Conservation (phyloP, 2,888 invertebrate genomes). For the Antitype chi region DNA sequence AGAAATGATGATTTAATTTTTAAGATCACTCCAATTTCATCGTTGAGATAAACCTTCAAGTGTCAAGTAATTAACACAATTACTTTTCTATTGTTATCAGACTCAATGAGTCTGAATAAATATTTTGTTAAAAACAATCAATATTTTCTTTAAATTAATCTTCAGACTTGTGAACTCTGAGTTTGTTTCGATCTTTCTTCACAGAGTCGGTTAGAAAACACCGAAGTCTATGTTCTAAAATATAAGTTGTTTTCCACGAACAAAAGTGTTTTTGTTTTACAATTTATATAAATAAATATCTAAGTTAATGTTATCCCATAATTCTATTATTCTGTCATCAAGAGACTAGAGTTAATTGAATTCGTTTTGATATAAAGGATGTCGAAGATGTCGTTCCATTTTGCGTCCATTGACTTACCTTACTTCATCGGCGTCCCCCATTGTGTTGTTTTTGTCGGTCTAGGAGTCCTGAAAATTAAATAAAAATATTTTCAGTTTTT, state of each 20-base stretch:
- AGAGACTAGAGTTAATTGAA: neutral
- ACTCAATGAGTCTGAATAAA: too few relatives aligned
- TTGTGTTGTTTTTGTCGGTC: constrained; percentile 91
- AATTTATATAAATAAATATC: neutral
- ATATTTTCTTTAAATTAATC: neutral
- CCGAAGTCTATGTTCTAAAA: neutral
- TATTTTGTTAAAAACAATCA: neutral
- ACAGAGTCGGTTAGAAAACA: neutral
- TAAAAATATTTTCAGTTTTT: neutral
- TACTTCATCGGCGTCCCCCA: constrained; percentile 98
- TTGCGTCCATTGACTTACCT: constrained; percentile 92
- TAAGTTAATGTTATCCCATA: neutral
- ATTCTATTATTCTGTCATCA: neutral
- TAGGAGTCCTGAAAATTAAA: constrained; percentile 90
- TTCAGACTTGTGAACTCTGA: neutral
- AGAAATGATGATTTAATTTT: constrained; percentile 17
- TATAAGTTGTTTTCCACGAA: neutral
- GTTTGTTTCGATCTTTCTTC: neutral
- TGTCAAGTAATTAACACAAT: too few relatives aligned
- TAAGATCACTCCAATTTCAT: neutral
- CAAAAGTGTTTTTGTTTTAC: neutral
- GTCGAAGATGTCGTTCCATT: constrained; percentile 5
- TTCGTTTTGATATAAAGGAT: neutral
- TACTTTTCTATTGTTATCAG: too few relatives aligned
- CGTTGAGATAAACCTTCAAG: neutral